These are phyloP conservation scores for Thymelicus acteon DNA, from an alignment of 2,888 invertebrate species.

Conservation along the genomic window DNA sequence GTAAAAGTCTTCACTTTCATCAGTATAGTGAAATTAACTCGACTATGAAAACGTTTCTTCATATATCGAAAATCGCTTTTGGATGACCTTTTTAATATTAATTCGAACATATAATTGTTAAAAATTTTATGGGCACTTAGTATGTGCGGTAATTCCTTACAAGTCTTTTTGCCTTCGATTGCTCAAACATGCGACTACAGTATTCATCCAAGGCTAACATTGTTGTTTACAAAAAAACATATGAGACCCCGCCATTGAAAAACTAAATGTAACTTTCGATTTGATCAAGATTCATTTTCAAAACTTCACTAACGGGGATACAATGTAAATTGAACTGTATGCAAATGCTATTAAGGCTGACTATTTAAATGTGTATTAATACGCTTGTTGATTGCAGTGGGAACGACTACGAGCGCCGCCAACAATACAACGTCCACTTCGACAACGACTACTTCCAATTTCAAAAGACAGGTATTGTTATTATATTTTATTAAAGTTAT, in stretches of 20 bases:
- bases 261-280: no score
- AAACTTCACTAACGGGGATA: background rate
- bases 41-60: no score
- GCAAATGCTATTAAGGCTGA: background rate
- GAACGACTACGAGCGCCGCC: conserved; percentile 75
- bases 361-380: background rate
- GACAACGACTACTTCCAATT: conserved; percentile 78
- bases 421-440: conserved; percentile 77
- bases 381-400: conserved; percentile 58
- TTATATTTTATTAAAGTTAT: background rate
- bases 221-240: background rate
- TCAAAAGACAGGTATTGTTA: conserved; percentile 78
- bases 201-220: background rate
- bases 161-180: no score
- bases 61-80: no score
- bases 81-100: no score
- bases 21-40: no score
- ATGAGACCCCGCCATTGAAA: background rate
- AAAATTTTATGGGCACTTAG: no score
- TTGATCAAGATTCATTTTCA: background rate
- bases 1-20: no score
- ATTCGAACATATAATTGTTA: no score
- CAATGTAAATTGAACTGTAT: background rate
- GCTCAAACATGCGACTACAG: background rate
- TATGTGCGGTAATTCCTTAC: no score